A percentile compares a stretch with the other conserved stretches of the same genome.
Conservation (phyloP, 30 jellyfish, hydroid and myxozoan species). For the Sanderia malayensis region DNA sequence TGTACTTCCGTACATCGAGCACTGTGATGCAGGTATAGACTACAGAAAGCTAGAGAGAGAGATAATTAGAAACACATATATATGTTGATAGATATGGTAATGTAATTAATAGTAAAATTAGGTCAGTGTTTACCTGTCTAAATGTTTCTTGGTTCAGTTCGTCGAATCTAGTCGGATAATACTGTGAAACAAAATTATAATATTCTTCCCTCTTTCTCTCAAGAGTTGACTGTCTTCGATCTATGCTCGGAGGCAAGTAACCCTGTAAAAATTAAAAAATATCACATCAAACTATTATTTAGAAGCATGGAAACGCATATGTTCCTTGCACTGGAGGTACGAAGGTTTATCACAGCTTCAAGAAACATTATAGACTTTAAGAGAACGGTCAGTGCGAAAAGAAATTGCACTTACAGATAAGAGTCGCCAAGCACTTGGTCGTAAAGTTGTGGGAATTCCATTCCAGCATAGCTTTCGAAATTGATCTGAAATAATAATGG, state of each 20-base stretch:
- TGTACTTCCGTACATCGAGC: too few relatives aligned
- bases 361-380: too few relatives aligned
- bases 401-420: slow-evolving; percentile 68
- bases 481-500: slow-evolving; percentile 56
- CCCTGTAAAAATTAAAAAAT: slow-evolving; percentile 90
- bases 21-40: too few relatives aligned
- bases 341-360: too few relatives aligned
- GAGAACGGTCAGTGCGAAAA: neutral
- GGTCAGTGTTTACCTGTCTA: slow-evolving; percentile 96
- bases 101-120: too few relatives aligned
- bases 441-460: slow-evolving; percentile 72
- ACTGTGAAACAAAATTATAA: slow-evolving; percentile 75
- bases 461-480: slow-evolving; percentile 90
- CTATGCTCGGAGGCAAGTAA: slow-evolving; percentile 91
- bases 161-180: slow-evolving; percentile 88
- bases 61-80: too few relatives aligned
- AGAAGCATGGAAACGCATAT: too few relatives aligned
- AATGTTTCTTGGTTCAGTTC: slow-evolving; percentile 79
- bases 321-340: too few relatives aligned
- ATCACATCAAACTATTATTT: too few relatives aligned
- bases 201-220: slow-evolving; percentile 93
- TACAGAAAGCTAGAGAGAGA: too few relatives aligned
- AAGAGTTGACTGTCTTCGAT: slow-evolving; percentile 78
- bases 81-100: too few relatives aligned
- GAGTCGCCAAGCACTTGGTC: slow-evolving; percentile 88